phyloP scores from a whole-genome alignment of 92 coral and sea anemone species.

The Phenganax marumi region DNA sequence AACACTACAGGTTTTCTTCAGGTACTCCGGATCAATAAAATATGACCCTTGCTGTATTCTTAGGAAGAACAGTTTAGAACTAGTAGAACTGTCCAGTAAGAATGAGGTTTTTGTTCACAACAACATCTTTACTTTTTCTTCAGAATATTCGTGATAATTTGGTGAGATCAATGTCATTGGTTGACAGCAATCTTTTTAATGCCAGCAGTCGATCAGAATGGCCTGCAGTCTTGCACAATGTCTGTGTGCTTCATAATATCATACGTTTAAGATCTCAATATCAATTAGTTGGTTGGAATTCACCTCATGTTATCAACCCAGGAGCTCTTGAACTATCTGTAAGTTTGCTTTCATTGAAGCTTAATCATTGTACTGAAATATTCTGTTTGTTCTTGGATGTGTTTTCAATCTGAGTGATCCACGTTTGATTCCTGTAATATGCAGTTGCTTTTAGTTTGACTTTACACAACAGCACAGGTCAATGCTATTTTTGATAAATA shows the following conservation, averaged over 20 bases:
- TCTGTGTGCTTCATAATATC: slow-evolving; percentile 89
- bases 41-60: neutral
- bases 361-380: neutral
- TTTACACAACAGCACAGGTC: neutral
- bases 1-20: too few relatives aligned
- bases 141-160: slow-evolving; percentile 90
- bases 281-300: slow-evolving; percentile 83
- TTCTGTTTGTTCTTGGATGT: neutral
- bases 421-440: too few relatives aligned
- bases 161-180: slow-evolving; percentile 85
- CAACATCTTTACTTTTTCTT: neutral
- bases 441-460: too few relatives aligned
- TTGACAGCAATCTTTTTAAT: slow-evolving; percentile 74
- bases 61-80: neutral
- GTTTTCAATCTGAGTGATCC: too few relatives aligned
- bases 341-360: slow-evolving; percentile 16
- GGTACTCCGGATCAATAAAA: neutral
- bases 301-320: slow-evolving; percentile 65
- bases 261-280: slow-evolving; percentile 74
- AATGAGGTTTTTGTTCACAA: too few relatives aligned
- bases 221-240: slow-evolving; percentile 91
- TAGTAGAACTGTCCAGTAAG: too few relatives aligned
- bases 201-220: slow-evolving; percentile 85
- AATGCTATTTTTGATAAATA: neutral
- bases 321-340: slow-evolving; percentile 94